Percentiles rank a stretch among this genome's conserved stretches.
These are phyloP conservation scores for Petrocephalus microphthalmus DNA, from an alignment of 2,113 vertebrate species.

Conservation along the genomic window DNA sequence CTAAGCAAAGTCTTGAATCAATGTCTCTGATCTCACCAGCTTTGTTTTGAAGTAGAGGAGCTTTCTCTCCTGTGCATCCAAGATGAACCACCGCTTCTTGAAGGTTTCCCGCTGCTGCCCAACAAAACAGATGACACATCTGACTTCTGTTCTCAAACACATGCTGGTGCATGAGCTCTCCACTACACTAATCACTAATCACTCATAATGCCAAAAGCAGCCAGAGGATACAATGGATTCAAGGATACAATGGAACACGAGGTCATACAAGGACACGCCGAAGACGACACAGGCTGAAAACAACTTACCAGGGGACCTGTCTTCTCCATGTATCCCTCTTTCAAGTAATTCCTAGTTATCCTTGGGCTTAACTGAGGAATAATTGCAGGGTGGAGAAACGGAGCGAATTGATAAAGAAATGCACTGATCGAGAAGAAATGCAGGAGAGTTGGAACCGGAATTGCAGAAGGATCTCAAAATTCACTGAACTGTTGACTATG, in stretches of 20 bases:
- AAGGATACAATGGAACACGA: neutral
- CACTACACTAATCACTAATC: too few species aligned
- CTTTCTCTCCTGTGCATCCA: slow-evolving; percentile 79
- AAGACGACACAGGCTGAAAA: neutral
- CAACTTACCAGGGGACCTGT: slow-evolving; percentile 82
- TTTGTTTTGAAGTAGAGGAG: slow-evolving; percentile 81
- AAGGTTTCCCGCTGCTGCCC: slow-evolving; percentile 80
- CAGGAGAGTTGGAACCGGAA: neutral
- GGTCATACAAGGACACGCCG: neutral
- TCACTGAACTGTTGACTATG: neutral
- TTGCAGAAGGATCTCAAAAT: neutral
- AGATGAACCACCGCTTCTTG: slow-evolving; percentile 82
- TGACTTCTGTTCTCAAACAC: neutral
- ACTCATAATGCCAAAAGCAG: neutral
- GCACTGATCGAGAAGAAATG: neutral
- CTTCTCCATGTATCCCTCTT: slow-evolving; percentile 93
- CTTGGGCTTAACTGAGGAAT: slow-evolving; percentile 69
- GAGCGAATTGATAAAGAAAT: neutral
- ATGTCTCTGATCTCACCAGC: slow-evolving; percentile 65
- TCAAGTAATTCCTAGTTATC: slow-evolving; percentile 71
- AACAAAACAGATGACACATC: slow-evolving; percentile 18
- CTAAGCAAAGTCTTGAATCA: neutral
- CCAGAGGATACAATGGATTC: neutral
- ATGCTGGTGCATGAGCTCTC: neutral
- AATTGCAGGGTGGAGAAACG: slow-evolving; percentile 4